Evolutionary conservation across 1,140 invertebrate genomes (phyloP), one percentile per base, ranked within the genome.

Genomic region (Listronotus bonariensis): DNA sequence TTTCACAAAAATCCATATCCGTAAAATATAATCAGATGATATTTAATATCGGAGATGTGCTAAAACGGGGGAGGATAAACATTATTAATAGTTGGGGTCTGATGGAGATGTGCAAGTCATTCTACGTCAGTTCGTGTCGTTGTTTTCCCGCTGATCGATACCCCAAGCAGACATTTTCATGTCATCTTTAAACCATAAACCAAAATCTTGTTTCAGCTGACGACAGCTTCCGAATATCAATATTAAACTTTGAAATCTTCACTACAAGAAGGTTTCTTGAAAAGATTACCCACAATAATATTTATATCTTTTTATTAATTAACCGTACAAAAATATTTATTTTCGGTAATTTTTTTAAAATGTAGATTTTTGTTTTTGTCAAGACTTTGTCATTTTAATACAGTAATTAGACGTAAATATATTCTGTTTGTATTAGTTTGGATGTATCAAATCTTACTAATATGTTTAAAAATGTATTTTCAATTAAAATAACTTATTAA

Each of bases 21-120:
- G 34, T 36, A 5, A 62, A 51, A 43, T 42, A 57, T 20, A 65
- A 57, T 57, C 41, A 65, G 54, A 65, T 53, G 46, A 61, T 65
- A 65, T 65, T 57, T 57, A 57, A 65, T 65, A 65, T 65, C 53
- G 54, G 53, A 65, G 56, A 65, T 65, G 62, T 65, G 62, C 62
- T 65, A 65, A 65, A 65, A 56, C 40, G 62, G 51, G 65, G 62
- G 62, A 48, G 62, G 62, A 65, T 65, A 65, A 66, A 60, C 70
- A 74, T 74, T 76, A 76, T 76, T 76, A 76, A 76, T 76, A 76
- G 74, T 70, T 74, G 72, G 71, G 73, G 72, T 75, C 72, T 73
- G 69, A 70, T 73, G 70, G 71, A 72, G 68, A 74, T 74, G 69
- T 76, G 74, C 74, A 74, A 76, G 74, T 76, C 74, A 76, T 76